Percentiles rank a stretch among this genome's conserved stretches.
phyloP scores from a whole-genome alignment of 2,113 vertebrate species.

The Dipodomys spectabilis region DNA sequence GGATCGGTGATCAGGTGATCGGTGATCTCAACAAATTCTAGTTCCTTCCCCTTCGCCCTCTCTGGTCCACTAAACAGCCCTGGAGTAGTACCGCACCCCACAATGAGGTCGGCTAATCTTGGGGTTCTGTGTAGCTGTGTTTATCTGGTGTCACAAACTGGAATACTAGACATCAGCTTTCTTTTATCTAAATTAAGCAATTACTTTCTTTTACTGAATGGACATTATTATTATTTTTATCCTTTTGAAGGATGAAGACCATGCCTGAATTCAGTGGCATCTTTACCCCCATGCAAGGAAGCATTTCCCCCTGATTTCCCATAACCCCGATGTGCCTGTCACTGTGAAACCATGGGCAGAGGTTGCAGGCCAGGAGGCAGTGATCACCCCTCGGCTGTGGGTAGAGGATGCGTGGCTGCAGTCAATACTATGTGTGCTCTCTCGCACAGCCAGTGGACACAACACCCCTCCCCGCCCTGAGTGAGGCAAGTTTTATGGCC shows the following conservation, averaged over 20 bases:
- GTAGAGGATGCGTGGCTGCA: not conserved
- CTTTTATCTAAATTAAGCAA: not conserved
- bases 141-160: not conserved
- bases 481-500: too few relatives aligned
- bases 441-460: not conserved
- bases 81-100: not conserved
- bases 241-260: not conserved
- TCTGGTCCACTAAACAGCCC: not conserved
- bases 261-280: not conserved
- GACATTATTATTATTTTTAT: not conserved
- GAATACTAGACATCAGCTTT: not conserved
- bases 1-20: not conserved
- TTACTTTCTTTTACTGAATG: not conserved
- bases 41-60: not conserved
- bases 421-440: not conserved
- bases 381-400: too few relatives aligned
- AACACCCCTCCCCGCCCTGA: not conserved
- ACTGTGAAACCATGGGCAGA: not conserved
- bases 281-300: not conserved
- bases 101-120: not conserved
- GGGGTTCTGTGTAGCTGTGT: not conserved
- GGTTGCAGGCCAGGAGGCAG: not conserved
- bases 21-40: not conserved
- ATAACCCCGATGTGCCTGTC: not conserved
- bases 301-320: not conserved